Evolutionary conservation across 2,113 vertebrate species (phyloP), one percentile per base, ranked within the genome.

Genomic region (Pholis gunnellus): DNA sequence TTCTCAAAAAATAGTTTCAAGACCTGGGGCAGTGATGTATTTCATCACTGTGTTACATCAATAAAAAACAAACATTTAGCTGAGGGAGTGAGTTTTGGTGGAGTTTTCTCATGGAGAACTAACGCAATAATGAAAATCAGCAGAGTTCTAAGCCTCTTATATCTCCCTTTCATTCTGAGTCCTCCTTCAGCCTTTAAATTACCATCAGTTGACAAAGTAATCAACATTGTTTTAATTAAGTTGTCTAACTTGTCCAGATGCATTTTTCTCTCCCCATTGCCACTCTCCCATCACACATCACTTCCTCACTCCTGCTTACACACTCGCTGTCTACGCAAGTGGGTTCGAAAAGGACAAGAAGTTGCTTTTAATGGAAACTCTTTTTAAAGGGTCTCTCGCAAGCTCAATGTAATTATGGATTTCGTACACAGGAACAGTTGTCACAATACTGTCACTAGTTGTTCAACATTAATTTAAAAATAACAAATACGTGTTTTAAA

Each of bases 171-270:
- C 42, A 56, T 74, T 85, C 44, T 0, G 25, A 38, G 57, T 57
- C 34, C 31, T 69, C 56, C 66, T 80, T 81, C 79, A 84, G 67
- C 54, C 75, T 87, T 89, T 80, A 82, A 85, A 90, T 77, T 82
- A 52, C 65, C 75, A 60, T 87, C 81, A 78, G 83, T 90, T 86
- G 69, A 78, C 75, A 75, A 76, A 86, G 81, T 78, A 82, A 89
- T 89, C 85, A 84, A 80, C 90, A 85, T 87, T 81, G 79, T 90
- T 91, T 90, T 90, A 88, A 90, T 90, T 85, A 88, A 88, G 70
- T 83, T 87, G 81, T 88, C 83, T 48, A 59, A 75, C 69, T 87
- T 75, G 64, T 54, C 38, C 67, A 76, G 73, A 85, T 89, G 77
- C 38, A 74, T 82, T 81, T 81, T 59, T 36, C 59, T 72, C 56